Evolutionary conservation across 2,888 invertebrate species (phyloP).

Genomic region (Nemotelus nigrinus): DNA sequence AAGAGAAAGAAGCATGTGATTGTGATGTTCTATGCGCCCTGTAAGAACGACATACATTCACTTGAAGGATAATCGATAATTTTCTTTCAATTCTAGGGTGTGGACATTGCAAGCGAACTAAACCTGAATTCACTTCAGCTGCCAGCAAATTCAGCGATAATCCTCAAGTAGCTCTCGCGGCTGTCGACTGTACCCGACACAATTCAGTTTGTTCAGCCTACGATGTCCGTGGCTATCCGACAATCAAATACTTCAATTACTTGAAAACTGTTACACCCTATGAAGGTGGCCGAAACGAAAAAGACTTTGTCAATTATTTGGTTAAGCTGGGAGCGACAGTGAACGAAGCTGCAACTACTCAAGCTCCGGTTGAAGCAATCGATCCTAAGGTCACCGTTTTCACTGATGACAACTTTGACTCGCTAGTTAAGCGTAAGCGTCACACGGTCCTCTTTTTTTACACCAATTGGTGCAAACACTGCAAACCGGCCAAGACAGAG

Average conservation of each 20-base stretch:
- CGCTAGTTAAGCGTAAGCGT: conserved; percentile 78
- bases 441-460: conserved; percentile 88
- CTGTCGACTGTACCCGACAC: conserved; percentile 82
- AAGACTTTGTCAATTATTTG: conserved; percentile 60
- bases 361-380: conserved; percentile 53
- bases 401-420: conserved; percentile 74
- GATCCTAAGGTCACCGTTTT: conserved; percentile 60
- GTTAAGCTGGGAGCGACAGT: conserved; percentile 47
- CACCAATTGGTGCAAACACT: conserved; percentile 85
- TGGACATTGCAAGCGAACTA: conserved; percentile 88
- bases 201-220: conserved; percentile 73
- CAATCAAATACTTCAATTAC: conserved; percentile 85
- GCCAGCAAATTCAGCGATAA: conserved; percentile 83
- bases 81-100: conserved; percentile 73
- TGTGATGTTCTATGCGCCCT: conserved; percentile 93
- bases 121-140: conserved; percentile 78
- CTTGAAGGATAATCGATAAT: background rate
- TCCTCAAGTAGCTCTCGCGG: conserved; percentile 80
- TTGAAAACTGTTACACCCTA: conserved; percentile 76
- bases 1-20: conserved; percentile 88
- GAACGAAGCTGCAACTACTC: conserved; percentile 54
- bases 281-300: conserved; percentile 78
- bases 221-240: conserved; percentile 85
- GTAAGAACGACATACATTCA: conserved; percentile 68
- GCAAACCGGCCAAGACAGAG: conserved; percentile 74